Evolutionary conservation across 2,113 vertebrate species (phyloP), one percentile per base, ranked within the genome.

Genomic region (Dicrurus megarhynchus): DNA sequence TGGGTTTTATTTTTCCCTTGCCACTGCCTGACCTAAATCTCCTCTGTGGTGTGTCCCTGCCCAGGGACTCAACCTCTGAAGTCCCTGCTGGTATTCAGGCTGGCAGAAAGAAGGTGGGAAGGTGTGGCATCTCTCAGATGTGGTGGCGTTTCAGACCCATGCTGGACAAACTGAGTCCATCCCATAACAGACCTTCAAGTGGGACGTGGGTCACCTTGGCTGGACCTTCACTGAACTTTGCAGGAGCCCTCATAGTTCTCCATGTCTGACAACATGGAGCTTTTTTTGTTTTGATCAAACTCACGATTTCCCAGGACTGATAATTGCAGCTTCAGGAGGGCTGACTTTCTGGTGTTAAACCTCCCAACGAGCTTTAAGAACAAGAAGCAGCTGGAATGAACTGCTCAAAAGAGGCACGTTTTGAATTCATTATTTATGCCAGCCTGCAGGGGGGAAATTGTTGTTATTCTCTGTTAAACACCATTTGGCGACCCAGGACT

Each of bases 341-440:
- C 61, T 96, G 87, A 77, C 84, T 94, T 94, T 89, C 46, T 80
- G 49, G 50, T 89, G 49, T 81, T 87, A 89, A 89, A 91, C 49
- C 84, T 95, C 89, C 91, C 93, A 95, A 87, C 0, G 11, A 89
- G 74, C 84, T 69, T 81, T 69, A 79, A 83, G 78, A 94, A 87
- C 78, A 88, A 90, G 78, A 55, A 84, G 70, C 84, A 95, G 89
- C 78, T 93, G 59, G 78, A 94, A 83, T 83, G 90, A 85, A 91
- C 74, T 80, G 53, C 57, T 95, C 59, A 67, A 85, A 87, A 77
- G 84, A 93, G 55, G 42, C 59, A 85, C 0, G 0, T 91, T 95
- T 85, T 79, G 39, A 96, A 96, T 96, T 93, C 59, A 90, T 96
- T 95, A 87, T 95, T 96, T 94, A 93, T 97, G 82, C 55, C 57